These are phyloP conservation scores for Lanistes nyassanus DNA, from an alignment of 1,140 invertebrate genomes.

Conservation along the genomic window DNA sequence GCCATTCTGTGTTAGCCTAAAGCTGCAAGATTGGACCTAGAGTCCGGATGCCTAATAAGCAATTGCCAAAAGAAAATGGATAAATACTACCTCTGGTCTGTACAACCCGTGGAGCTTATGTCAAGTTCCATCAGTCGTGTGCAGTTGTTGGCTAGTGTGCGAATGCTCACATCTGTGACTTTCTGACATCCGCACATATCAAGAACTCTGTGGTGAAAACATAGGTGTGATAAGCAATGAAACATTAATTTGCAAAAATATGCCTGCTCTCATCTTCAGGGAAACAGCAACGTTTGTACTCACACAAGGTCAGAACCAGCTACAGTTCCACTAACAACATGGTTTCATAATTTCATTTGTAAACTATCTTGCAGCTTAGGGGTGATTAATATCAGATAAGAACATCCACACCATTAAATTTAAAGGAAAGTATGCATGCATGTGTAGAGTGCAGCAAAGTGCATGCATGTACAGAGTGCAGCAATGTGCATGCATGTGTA, in stretches of 20 bases:
- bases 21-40: neutral
- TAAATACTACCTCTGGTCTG: slow-evolving; percentile 52
- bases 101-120: slow-evolving; percentile 63
- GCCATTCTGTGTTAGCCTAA: no score
- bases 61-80: neutral
- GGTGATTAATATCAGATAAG: neutral
- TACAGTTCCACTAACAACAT: neutral
- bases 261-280: neutral
- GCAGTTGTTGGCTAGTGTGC: slow-evolving; percentile 59
- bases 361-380: neutral
- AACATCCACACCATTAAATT: neutral
- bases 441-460: no score
- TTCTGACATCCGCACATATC: slow-evolving; percentile 64
- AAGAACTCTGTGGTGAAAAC: slow-evolving; percentile 48
- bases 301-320: neutral
- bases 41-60: neutral
- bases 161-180: slow-evolving; percentile 55
- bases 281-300: neutral
- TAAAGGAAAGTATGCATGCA: no score
- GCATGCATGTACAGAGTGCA: no score
- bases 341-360: neutral
- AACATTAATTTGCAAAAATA: neutral
- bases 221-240: neutral
- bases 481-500: no score
- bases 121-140: slow-evolving; percentile 55